Percentiles rank a stretch among this genome's conserved stretches.
Conservation (phyloP, 2,113 vertebrate genomes). For the Perccottus glenii region DNA sequence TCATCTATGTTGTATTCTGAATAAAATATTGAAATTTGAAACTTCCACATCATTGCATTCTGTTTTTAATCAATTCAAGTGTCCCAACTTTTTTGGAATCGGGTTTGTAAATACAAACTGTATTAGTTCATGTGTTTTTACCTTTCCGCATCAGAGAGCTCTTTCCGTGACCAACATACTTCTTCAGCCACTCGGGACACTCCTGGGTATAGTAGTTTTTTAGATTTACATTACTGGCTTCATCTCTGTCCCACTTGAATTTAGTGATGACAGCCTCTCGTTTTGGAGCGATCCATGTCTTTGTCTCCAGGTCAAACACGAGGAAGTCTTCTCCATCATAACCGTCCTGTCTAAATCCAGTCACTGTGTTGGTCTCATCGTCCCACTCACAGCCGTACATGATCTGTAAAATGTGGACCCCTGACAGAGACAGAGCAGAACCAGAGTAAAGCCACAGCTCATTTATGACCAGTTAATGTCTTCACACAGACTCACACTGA, state of each 20-base stretch:
- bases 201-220: neutral
- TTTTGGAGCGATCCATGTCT: conserved; percentile 8
- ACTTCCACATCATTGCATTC: no score
- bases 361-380: fast-evolving
- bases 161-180: conserved; percentile 18
- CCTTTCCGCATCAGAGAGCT: conserved; percentile 35
- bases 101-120: no score
- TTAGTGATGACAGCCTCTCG: neutral
- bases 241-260: conserved; percentile 7
- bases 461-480: no score
- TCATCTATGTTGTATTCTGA: no score
- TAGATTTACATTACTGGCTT: fast-evolving
- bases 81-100: no score
- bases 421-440: conserved; percentile 27
- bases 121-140: conserved; percentile 13
- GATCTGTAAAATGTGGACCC: fast-evolving
- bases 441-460: neutral
- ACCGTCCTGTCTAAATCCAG: fast-evolving
- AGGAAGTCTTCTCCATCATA: conserved; percentile 66
- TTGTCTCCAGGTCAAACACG: conserved; percentile 18
- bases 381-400: conserved; percentile 47
- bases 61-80: no score
- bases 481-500: neutral
- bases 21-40: no score
- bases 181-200: conserved; percentile 28